Evolutionary conservation across 1,140 invertebrate species (phyloP), one percentile per base, ranked within the genome.

Genomic region (Drosophila littoralis): DNA sequence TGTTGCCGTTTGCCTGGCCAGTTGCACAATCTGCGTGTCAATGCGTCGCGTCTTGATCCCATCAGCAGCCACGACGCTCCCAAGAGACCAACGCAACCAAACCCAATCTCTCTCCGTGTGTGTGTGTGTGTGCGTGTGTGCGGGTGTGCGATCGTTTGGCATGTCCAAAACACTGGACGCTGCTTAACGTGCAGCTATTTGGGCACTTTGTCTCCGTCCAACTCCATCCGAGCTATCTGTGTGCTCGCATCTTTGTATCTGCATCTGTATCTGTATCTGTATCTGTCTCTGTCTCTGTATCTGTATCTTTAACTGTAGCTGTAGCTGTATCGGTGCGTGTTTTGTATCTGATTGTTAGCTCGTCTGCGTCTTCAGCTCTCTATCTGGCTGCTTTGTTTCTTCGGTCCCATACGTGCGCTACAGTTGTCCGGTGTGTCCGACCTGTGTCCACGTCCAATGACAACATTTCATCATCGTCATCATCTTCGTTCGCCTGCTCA

Each of bases 391-490:
- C 52, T 55, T 55, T 55, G 17, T 55, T 55, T 7, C 35, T n/a
- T 58, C 6, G 13, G 54, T 61, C 51, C 38, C 57, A 68, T 81
- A 75, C 72, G 67, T 79, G 55, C 36, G 60, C 66, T 43, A 50
- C 45, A 55, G 70, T 69, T 68, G 81, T 79, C 75, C 75, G 58
- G 66, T 71, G 79, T 66, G 83, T 80, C 77, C 80, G 84, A 88
- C 84, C 85, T 89, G 84, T 88, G 84, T 89, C 85, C 84, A 89
- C 85, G 84, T 89, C 75, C 77, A 88, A 81, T 67, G 84, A 89
- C 85, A 89, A 89, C 84, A 89, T 89, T 89, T 89, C 84, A 90
- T 89, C 84, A 88, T 83, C 83, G 61, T 79, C 65, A 79, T 78
- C 43, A 22, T 79, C 65, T 77, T 81, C 58, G 75, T 79, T 28